These are phyloP conservation scores for Morone chrysops DNA, from an alignment of 2,113 vertebrate species.

Conservation along the genomic window DNA sequence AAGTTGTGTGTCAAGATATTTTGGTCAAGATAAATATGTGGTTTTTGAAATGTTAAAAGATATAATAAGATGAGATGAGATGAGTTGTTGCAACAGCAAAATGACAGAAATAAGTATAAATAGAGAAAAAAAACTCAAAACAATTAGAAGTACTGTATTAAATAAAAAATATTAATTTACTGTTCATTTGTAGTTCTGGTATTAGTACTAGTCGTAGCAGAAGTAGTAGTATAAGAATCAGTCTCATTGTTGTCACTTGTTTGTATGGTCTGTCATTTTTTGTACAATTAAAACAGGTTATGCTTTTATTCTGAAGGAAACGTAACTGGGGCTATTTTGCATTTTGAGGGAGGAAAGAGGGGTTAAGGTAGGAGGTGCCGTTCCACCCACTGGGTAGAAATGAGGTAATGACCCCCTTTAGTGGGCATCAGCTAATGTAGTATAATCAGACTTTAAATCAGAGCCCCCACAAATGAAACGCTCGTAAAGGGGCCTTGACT, in stretches of 20 bases:
- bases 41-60: too few species aligned
- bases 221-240: not conserved
- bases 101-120: too few species aligned
- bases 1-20: too few species aligned
- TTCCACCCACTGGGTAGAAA: not conserved
- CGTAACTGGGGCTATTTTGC: not conserved
- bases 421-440: not conserved
- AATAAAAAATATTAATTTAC: too few species aligned
- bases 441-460: not conserved
- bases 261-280: not conserved
- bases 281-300: not conserved
- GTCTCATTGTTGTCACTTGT: not conserved
- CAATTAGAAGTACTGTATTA: too few species aligned
- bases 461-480: not conserved
- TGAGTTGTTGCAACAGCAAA: too few species aligned
- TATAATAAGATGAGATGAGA: too few species aligned
- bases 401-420: too few species aligned
- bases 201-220: not conserved
- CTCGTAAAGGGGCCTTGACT: not conserved
- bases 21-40: too few species aligned
- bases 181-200: too few species aligned
- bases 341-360: not conserved
- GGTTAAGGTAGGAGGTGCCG: not conserved
- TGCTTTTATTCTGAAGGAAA: slow-evolving; percentile 47
- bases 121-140: too few species aligned